phyloP scores from a whole-genome alignment of 2,888 invertebrate genomes.

The Heteromyza rotundicornis region DNA sequence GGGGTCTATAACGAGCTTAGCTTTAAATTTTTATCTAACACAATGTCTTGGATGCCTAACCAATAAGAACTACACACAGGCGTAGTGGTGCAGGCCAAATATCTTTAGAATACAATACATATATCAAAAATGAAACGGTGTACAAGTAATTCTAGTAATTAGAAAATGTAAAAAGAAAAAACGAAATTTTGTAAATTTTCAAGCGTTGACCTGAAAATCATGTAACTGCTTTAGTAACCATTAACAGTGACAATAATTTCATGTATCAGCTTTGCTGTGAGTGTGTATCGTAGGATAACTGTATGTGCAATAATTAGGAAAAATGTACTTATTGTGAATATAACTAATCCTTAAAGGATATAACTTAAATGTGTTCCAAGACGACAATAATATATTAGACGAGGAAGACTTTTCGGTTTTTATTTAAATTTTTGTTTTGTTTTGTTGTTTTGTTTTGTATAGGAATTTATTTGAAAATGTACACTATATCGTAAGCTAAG shows the following conservation, averaged over 20 bases:
- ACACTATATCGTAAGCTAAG: too few species aligned
- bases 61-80: neutral
- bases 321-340: neutral
- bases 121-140: conserved; percentile 10
- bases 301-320: conserved; percentile 5
- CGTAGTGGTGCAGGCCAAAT: neutral
- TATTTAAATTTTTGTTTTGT: too few species aligned
- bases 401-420: too few species aligned
- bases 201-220: conserved; percentile 2
- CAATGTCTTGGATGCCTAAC: neutral
- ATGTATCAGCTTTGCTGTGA: too few species aligned
- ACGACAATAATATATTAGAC: neutral
- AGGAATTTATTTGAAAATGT: neutral
- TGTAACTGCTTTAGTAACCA: neutral
- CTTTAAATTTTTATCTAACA: conserved; percentile 30
- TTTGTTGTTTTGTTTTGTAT: neutral
- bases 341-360: too few species aligned
- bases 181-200: neutral
- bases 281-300: neutral
- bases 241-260: neutral
- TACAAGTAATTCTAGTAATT: conserved; percentile 7
- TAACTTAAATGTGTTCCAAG: neutral
- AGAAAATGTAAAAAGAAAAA: neutral
- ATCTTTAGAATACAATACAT: neutral
- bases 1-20: conserved; percentile 35